phyloP scores from a whole-genome alignment of 2,113 vertebrate genomes.

The Diadophis punctatus region DNA sequence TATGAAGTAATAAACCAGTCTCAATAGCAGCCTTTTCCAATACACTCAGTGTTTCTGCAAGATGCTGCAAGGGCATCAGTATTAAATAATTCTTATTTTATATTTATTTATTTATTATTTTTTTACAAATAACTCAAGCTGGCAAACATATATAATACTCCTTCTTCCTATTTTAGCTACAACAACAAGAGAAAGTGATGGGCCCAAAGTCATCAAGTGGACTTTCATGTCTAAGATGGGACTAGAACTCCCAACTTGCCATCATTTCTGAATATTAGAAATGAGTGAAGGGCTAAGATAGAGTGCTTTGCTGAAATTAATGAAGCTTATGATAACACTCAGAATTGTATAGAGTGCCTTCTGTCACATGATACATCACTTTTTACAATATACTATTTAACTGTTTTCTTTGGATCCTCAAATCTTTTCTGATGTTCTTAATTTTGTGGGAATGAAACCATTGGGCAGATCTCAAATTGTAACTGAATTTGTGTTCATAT shows the following conservation, averaged over 20 bases:
- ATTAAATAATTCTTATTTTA: background rate
- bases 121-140: background rate
- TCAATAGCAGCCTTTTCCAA: background rate
- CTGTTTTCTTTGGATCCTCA: background rate
- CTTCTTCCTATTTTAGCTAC: background rate
- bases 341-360: background rate
- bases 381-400: background rate
- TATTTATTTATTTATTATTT: background rate
- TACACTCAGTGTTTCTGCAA: background rate
- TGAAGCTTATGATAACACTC: background rate
- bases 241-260: background rate
- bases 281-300: background rate
- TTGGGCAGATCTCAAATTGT: constrained; percentile 1
- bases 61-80: background rate
- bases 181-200: background rate
- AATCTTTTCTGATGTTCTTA: background rate
- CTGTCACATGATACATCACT: constrained; percentile 6
- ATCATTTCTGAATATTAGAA: background rate
- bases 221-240: background rate
- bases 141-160: background rate
- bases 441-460: constrained; percentile 4
- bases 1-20: background rate
- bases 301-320: background rate
- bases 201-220: background rate
- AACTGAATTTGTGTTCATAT: background rate